Percentiles rank a stretch among this genome's conserved stretches.
Conservation (phyloP, 2,797 vertebrate species). For the Premnoplex brunnescens region DNA sequence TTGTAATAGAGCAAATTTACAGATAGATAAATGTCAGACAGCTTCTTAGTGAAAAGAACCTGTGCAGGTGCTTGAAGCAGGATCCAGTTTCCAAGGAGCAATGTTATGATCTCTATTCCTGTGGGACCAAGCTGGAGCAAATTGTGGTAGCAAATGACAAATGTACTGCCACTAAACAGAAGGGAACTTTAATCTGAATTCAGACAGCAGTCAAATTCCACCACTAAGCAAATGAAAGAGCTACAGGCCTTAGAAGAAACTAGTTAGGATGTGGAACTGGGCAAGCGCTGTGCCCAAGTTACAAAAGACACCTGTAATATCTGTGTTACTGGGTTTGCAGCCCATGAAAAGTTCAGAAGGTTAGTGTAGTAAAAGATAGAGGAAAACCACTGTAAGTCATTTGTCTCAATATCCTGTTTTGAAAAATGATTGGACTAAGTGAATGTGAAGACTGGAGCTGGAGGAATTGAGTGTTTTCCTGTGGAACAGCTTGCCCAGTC, state of each 20-base stretch:
- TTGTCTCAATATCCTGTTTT: not conserved
- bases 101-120: not conserved
- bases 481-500: not conserved
- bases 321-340: not conserved
- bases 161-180: not conserved
- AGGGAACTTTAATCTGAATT: not conserved
- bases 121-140: not conserved
- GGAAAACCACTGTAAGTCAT: not conserved
- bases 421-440: not conserved
- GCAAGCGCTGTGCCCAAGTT: not conserved
- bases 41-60: not conserved
- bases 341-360: not conserved
- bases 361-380: not conserved
- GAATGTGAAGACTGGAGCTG: not conserved
- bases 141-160: not conserved
- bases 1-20: not conserved
- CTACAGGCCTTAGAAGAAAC: not conserved
- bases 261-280: not conserved
- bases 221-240: not conserved
- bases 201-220: not conserved
- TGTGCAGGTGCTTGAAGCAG: not conserved
- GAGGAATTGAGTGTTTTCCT: not conserved
- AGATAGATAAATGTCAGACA: not conserved
- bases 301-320: not conserved
- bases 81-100: not conserved